A percentile compares a stretch with the other conserved stretches of the same genome.
Evolutionary conservation across 2,888 invertebrate genomes (phyloP).

Genomic region (Buathra laborator): DNA sequence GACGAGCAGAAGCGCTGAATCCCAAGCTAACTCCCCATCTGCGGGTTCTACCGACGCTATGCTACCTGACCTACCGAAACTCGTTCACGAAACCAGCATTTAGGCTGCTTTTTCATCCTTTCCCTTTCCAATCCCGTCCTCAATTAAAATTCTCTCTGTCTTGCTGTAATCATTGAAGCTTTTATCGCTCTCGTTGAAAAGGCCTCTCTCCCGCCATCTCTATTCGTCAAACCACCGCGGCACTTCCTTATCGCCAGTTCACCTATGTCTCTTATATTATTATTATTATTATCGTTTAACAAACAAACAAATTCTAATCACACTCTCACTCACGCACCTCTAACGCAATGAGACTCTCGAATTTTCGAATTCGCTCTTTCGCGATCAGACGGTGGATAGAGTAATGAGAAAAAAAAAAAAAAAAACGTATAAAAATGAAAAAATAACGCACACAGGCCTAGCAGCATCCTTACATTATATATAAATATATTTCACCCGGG

Average conservation of each 20-base stretch:
- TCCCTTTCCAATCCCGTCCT: background rate
- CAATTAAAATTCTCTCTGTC: conserved; percentile 29
- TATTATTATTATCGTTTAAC: background rate
- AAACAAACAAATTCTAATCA: background rate
- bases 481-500: conserved; percentile 12
- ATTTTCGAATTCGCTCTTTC: background rate
- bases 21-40: conserved; percentile 78
- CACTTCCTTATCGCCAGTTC: conserved; percentile 8
- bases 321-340: background rate
- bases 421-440: background rate
- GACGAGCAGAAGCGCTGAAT: conserved; percentile 78
- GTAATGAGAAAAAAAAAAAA: background rate
- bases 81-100: conserved; percentile 91
- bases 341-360: background rate
- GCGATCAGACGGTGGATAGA: conserved; percentile 10
- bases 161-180: conserved; percentile 26
- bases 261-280: background rate
- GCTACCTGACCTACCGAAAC: conserved; percentile 88
- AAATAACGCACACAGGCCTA: conserved; percentile 43
- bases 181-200: conserved; percentile 24
- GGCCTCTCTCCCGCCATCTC: background rate
- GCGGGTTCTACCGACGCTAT: conserved; percentile 84
- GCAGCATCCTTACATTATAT: conserved; percentile 1
- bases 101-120: conserved; percentile 79
- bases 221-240: conserved; percentile 3